Evolutionary conservation across 2,113 vertebrate species (phyloP), one percentile per base, ranked within the genome.

Genomic region (Speoplatyrhinus poulsoni): DNA sequence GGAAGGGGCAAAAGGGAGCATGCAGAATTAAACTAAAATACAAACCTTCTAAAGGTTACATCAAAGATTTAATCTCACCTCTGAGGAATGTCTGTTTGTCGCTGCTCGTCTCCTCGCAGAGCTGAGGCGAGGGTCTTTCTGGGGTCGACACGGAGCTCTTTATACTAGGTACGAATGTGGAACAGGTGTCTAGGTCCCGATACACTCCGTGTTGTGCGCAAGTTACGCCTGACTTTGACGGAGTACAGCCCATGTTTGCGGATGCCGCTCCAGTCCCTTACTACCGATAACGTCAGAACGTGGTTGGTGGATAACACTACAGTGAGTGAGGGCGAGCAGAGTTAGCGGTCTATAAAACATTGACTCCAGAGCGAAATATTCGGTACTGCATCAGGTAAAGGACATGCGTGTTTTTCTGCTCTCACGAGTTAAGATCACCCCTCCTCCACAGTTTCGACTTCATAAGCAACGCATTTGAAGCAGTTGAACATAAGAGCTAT

Each of bases 101-200:
- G 13, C 62, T 74, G 70, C 71, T 79, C 49, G 70, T 81, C 62
- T 89, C 84, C 75, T 73, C 55, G 26, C 81, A 69, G 67, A 80
- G 63, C 62, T 72, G 63, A 13, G 86, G 80, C 3, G 84, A 81
- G 3, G 80, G 83, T 64, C 81, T 82, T 70, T 91, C 91, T 0
- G 88, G 87, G 0, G 91, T 87, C 0, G 86, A 92, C 54, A 84
- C 83, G 0, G 89, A 90, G 79, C 87, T 91, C 71, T 83, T 87
- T 3, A 82, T 65, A 72, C 89, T 91, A 41, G 92, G 81, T 1
- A 92, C 82, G 0, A 92, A 82, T 0, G 93, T 92, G 67, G 92
- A 93, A 72, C 90, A 90, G 65, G 93, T 93, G 75, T 94, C 93
- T 67, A 89, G 71, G 82, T 94, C 93, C 50, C 67, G 60, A 56